A percentile compares a stretch with the other conserved stretches of the same genome.
Evolutionary conservation across 1,140 invertebrate genomes (phyloP).

Genomic region (Anthonomus grandis): DNA sequence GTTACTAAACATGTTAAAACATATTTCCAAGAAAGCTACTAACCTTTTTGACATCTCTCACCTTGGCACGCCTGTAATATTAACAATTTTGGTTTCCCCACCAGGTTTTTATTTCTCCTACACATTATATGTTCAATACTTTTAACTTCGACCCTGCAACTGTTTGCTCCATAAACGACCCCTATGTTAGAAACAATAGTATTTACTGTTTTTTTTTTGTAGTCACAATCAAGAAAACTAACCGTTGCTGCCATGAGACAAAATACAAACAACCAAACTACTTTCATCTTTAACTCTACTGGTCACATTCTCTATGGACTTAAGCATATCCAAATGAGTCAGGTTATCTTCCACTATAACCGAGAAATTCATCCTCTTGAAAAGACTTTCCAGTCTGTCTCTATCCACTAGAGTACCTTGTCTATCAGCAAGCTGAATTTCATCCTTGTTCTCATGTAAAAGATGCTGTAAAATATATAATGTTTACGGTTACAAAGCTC

Average conservation of each 20-base stretch:
- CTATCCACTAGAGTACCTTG: conserved; percentile 34
- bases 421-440: conserved; percentile 29
- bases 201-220: background rate
- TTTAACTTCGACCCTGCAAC: conserved; percentile 33
- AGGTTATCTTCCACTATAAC: conserved; percentile 29
- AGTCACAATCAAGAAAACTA: background rate
- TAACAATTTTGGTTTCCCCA: conserved; percentile 38
- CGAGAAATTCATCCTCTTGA: conserved; percentile 33
- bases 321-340: conserved; percentile 28
- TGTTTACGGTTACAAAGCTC: no score
- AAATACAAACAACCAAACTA: conserved; percentile 40
- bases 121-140: conserved; percentile 32
- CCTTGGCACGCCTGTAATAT: conserved; percentile 44
- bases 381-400: conserved; percentile 29
- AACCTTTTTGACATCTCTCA: conserved; percentile 36
- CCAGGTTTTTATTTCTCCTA: conserved; percentile 27
- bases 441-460: conserved; percentile 16
- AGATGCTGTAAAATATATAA: conserved; percentile 36
- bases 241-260: conserved; percentile 41
- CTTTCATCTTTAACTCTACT: conserved; percentile 26
- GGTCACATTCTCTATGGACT: conserved; percentile 21
- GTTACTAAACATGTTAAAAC: background rate
- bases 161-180: conserved; percentile 40
- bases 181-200: conserved; percentile 20
- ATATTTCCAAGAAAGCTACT: background rate